These are phyloP conservation scores for Copidosoma aretas DNA, from an alignment of 2,888 invertebrate genomes.

Conservation along the genomic window DNA sequence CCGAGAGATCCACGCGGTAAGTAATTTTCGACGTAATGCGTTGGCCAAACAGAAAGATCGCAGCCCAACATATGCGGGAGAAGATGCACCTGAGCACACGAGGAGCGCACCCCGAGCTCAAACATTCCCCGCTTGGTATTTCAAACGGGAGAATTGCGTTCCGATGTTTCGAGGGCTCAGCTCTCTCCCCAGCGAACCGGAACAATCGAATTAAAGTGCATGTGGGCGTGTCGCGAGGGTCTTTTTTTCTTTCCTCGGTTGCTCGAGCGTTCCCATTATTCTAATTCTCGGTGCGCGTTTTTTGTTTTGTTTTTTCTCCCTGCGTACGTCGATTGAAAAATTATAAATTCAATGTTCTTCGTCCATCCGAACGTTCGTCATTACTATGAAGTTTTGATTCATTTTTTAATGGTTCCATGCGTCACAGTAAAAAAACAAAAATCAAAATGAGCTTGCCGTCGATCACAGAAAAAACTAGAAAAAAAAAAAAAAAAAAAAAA, in stretches of 20 bases:
- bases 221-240: too few species aligned
- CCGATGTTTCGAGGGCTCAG: background rate
- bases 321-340: background rate
- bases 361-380: too few species aligned
- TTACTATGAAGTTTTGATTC: too few species aligned
- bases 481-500: too few species aligned
- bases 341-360: background rate
- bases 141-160: background rate
- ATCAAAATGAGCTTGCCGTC: too few species aligned
- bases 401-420: too few species aligned
- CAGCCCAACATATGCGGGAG: background rate
- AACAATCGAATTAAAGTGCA: conserved; percentile 18
- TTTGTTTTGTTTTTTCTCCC: too few species aligned
- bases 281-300: background rate
- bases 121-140: background rate
- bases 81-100: conserved; percentile 32
- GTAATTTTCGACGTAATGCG: conserved; percentile 58
- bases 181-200: background rate
- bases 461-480: too few species aligned
- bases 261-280: background rate
- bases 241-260: background rate
- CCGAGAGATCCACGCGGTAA: conserved; percentile 31
- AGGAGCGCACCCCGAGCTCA: background rate
- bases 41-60: conserved; percentile 54
- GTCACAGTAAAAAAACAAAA: too few species aligned